A percentile compares a stretch with the other conserved stretches of the same genome.
These are phyloP conservation scores for Nomada fabriciana DNA, from an alignment of 2,888 invertebrate genomes.

Conservation along the genomic window DNA sequence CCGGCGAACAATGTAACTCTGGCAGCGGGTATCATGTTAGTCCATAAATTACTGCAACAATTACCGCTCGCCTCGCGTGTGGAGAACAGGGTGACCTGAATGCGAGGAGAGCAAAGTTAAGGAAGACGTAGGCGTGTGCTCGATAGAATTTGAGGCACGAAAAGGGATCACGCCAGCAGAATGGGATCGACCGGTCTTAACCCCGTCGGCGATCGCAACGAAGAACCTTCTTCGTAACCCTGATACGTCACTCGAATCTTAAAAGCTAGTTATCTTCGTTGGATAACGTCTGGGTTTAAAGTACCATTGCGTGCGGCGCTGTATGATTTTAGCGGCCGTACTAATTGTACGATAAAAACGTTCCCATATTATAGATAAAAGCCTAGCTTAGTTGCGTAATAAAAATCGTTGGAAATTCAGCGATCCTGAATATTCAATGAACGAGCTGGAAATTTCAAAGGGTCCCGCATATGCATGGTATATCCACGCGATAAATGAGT, in stretches of 20 bases:
- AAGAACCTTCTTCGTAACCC: constrained; percentile 15
- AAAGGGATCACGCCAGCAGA: constrained; percentile 57
- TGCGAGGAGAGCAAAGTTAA: constrained; percentile 39
- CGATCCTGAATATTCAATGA: constrained; percentile 24
- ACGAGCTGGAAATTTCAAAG: constrained; percentile 12
- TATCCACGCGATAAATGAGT: constrained; percentile 16
- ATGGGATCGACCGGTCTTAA: constrained; percentile 52
- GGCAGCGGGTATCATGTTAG: constrained; percentile 61
- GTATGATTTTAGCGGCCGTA: constrained; percentile 7
- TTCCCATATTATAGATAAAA: background rate
- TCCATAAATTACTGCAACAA: constrained; percentile 74
- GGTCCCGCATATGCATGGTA: background rate
- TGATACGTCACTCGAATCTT: constrained; percentile 26
- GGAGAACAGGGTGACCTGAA: constrained; percentile 42
- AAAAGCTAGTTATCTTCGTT: background rate
- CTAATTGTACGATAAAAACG: background rate
- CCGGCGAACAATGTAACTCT: background rate
- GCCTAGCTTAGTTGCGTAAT: constrained; percentile 24
- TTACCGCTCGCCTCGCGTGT: constrained; percentile 64
- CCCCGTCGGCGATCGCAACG: constrained; percentile 23
- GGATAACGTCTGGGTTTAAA: constrained; percentile 1
- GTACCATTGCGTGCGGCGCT: background rate
- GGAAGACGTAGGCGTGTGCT: constrained; percentile 53
- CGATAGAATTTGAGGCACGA: constrained; percentile 48
- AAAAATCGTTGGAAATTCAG: constrained; percentile 10